phyloP scores from a whole-genome alignment of 2,888 invertebrate genomes.

The Meandrusa payeni region DNA sequence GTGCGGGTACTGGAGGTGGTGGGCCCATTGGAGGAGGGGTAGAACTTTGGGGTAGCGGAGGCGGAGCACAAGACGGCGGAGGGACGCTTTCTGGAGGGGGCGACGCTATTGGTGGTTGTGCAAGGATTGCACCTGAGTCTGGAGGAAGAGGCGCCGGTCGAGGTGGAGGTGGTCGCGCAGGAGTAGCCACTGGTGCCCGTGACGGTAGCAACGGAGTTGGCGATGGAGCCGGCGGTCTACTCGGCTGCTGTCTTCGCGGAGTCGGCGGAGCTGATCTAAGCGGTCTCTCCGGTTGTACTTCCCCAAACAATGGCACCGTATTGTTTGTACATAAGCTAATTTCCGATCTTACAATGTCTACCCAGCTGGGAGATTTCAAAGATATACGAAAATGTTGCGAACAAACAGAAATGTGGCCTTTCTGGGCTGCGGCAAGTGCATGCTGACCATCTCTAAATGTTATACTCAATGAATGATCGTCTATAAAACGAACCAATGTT shows the following conservation, averaged over 20 bases:
- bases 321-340: conserved; percentile 92
- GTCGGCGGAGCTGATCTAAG: conserved; percentile 70
- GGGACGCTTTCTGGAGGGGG: conserved; percentile 81
- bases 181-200: conserved; percentile 69
- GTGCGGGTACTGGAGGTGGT: conserved; percentile 76
- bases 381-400: conserved; percentile 85
- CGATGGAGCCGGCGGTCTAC: conserved; percentile 83
- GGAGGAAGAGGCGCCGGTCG: conserved; percentile 78
- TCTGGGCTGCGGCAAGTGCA: conserved; percentile 87
- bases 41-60: conserved; percentile 47
- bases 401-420: conserved; percentile 81
- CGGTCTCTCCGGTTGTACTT: conserved; percentile 56
- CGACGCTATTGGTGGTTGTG: conserved; percentile 63
- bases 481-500: conserved; percentile 94
- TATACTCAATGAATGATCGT: conserved; percentile 90
- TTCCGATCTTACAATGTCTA: conserved; percentile 89
- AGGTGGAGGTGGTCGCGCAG: conserved; percentile 81
- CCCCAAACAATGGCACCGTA: conserved; percentile 87
- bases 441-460: conserved; percentile 95
- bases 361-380: conserved; percentile 93
- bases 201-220: conserved; percentile 68
- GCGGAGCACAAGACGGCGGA: conserved; percentile 84
- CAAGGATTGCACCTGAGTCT: conserved; percentile 59
- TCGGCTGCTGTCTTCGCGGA: conserved; percentile 75
- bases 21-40: conserved; percentile 61